Evolutionary conservation across 2,797 vertebrate species (phyloP), one percentile per base, ranked within the genome.

Genomic region (Urosaurus nigricauda): DNA sequence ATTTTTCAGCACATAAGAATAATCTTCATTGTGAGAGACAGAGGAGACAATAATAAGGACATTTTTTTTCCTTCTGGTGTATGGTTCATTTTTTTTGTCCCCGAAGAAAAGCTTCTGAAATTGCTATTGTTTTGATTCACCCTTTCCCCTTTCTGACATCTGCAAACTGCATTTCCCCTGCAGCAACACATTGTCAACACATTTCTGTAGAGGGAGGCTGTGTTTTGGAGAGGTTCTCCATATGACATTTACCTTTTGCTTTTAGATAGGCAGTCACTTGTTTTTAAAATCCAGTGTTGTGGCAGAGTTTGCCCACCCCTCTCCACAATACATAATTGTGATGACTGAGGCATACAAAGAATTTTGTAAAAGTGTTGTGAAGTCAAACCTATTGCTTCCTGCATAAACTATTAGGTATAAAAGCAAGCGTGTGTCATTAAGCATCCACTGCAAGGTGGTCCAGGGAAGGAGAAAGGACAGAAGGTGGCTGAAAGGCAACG

Each of bases 371-470:
- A 87, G 29, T 87, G 90, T 26, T 32, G 58, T 56, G 16, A 78
- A 87, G 82, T 89, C 92, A 91, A 93, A 94, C 89, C 90, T 92
- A 93, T 86, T 91, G 86, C 73, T 84, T 80, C 47, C 56, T 85
- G 75, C 88, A 95, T 88, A 94, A 93, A 92, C 79, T 75, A n/a
- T 68, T 56, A 77, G 47, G 60, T 90, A 87, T 53, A 90, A 58
- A 88, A 91, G 91, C 84, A 93, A 87, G 83, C 88, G 68, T 43
- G 74, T 89, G 87, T 92, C 80, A 91, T 92, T 93, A 89, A 84
- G 19, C 84, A 32, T 80, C 81, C 71, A 84, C 21, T 3, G 81
- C 77, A 83, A 79, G 90, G 21, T 26, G 74, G 56, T 82, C 51
- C 4, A n/a, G 32, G 40, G 16, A 51, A 53, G 35, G 58, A 78